A percentile compares a stretch with the other conserved stretches of the same genome.
Evolutionary conservation across 2,113 vertebrate genomes (phyloP).

Genomic region (Phocoena phocoena): DNA sequence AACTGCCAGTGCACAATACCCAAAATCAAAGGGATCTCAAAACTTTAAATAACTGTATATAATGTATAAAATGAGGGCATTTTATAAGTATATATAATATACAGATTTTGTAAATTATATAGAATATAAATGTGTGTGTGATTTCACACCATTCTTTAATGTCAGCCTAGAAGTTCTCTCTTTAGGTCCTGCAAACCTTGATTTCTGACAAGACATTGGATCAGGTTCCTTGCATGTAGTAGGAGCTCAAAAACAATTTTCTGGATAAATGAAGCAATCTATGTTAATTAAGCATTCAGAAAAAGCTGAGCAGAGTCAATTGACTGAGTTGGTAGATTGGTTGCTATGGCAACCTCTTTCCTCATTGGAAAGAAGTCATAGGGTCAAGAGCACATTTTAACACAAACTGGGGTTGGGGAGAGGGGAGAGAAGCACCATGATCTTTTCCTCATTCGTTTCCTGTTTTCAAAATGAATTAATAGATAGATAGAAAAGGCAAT

Average conservation of each 20-base stretch:
- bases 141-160: not conserved
- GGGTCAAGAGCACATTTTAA: slow-evolving; percentile 50
- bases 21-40: not conserved
- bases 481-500: not conserved
- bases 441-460: not conserved
- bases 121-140: not conserved
- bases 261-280: slow-evolving; percentile 30
- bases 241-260: not conserved
- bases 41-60: not conserved
- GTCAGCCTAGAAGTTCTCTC: not conserved
- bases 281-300: slow-evolving; percentile 4
- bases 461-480: slow-evolving; percentile 6
- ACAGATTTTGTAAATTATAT: not conserved
- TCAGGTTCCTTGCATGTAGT: not conserved
- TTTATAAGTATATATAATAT: not conserved
- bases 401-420: not conserved
- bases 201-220: not conserved
- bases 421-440: not conserved
- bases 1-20: not conserved
- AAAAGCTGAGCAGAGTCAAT: slow-evolving; percentile 34
- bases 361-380: slow-evolving; percentile 29
- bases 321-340: not conserved
- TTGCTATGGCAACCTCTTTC: slow-evolving; percentile 49
- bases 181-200: not conserved
- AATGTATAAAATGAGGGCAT: not conserved